These are phyloP conservation scores for Maccullochella peelii DNA, from an alignment of 2,113 vertebrate species.

Conservation along the genomic window DNA sequence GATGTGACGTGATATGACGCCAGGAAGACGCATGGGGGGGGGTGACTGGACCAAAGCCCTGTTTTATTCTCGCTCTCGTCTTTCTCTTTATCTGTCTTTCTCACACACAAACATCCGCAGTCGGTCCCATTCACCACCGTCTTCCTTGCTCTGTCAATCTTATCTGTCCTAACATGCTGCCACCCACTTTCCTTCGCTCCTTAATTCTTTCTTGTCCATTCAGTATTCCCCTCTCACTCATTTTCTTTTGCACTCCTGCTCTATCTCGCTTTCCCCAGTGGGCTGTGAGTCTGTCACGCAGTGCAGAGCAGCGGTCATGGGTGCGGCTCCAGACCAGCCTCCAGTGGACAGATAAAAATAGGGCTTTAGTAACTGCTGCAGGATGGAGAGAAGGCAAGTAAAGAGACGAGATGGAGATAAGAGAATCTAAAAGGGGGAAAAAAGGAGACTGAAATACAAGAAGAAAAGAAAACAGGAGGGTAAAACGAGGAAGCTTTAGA, in stretches of 20 bases:
- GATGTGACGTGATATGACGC: conserved; percentile 56
- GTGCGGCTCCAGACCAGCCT: conserved; percentile 62
- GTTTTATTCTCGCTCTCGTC: conserved; percentile 41
- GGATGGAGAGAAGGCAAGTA: conserved; percentile 39
- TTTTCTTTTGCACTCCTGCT: conserved; percentile 50
- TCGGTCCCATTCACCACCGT: conserved; percentile 55
- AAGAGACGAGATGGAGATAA: conserved; percentile 37
- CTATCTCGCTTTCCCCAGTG: conserved; percentile 57
- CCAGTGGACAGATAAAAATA: conserved; percentile 66
- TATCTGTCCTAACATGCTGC: conserved; percentile 72
- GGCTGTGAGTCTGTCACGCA: conserved; percentile 67
- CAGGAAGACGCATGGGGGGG: conserved; percentile 24
- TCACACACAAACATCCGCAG: conserved; percentile 59
- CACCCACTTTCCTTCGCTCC: conserved; percentile 68
- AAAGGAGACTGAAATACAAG: conserved; percentile 36
- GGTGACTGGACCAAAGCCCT: conserved; percentile 49
- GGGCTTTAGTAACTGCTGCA: conserved; percentile 63
- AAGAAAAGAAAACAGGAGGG: conserved; percentile 1
- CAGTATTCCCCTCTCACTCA: conserved; percentile 55
- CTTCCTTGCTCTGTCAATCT: conserved; percentile 68
- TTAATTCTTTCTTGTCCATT: conserved; percentile 70
- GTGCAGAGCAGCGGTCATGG: conserved; percentile 63
- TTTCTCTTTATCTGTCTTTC: conserved; percentile 52
- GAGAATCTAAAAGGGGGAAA: conserved; percentile 29
- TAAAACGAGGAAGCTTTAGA: not conserved